Evolutionary conservation across 1,140 invertebrate genomes (phyloP).

Genomic region (Dendrolimus kikuchii): DNA sequence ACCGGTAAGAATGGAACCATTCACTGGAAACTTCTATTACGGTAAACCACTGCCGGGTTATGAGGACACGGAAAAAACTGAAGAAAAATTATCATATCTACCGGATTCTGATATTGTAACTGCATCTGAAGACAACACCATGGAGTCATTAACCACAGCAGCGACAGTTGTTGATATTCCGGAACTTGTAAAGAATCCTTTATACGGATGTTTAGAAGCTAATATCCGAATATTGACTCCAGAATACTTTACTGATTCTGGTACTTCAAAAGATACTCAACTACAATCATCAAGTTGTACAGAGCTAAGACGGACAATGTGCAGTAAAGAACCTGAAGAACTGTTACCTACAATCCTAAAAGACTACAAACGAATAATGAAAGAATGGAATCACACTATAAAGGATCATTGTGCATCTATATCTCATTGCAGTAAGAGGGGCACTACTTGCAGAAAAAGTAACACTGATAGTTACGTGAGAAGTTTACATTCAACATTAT

Average conservation of each 20-base stretch:
- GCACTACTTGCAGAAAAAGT: conserved; percentile 34
- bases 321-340: conserved; percentile 32
- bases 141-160: conserved; percentile 41
- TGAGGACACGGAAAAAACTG: conserved; percentile 40
- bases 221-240: conserved; percentile 43
- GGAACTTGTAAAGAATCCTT: conserved; percentile 53
- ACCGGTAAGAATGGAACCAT: conserved; percentile 54
- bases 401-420: conserved; percentile 56
- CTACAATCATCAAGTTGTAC: conserved; percentile 55
- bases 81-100: conserved; percentile 57
- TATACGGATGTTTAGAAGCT: conserved; percentile 48
- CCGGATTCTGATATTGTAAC: conserved; percentile 58
- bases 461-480: conserved; percentile 48
- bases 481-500: conserved; percentile 55
- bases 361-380: conserved; percentile 68
- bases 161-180: conserved; percentile 48
- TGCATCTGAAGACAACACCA: conserved; percentile 45
- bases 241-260: conserved; percentile 35
- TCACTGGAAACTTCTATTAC: conserved; percentile 63
- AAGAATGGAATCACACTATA: conserved; percentile 65
- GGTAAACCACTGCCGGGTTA: conserved; percentile 57
- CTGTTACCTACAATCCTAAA: conserved; percentile 43
- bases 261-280: conserved; percentile 48
- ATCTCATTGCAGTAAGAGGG: conserved; percentile 33
- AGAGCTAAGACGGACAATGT: conserved; percentile 55